Evolutionary conservation across 2,888 invertebrate species (phyloP).

Genomic region (Netelia melanura): DNA sequence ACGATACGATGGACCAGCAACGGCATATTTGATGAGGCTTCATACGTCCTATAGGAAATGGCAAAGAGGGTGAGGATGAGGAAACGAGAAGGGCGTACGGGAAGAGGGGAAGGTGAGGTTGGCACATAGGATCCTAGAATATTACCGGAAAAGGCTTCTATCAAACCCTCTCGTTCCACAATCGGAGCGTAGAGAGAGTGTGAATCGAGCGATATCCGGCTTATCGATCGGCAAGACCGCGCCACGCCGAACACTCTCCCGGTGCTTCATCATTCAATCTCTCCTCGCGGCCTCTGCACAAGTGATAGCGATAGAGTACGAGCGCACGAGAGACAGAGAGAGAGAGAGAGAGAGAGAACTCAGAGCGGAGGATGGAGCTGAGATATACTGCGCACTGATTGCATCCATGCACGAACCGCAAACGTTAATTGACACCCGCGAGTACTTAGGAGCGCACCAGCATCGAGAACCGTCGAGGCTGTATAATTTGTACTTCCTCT

Average conservation of each 20-base stretch:
- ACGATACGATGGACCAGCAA: constrained; percentile 1
- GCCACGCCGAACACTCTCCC: background rate
- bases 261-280: constrained; percentile 54
- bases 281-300: constrained; percentile 23
- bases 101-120: constrained; percentile 9
- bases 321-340: background rate
- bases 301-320: constrained; percentile 7
- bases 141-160: constrained; percentile 42
- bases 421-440: constrained; percentile 67
- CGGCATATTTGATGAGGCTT: constrained; percentile 60
- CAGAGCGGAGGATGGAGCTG: constrained; percentile 39
- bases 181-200: constrained; percentile 37
- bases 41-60: constrained; percentile 35
- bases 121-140: constrained; percentile 18
- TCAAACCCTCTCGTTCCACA: constrained; percentile 30
- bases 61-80: constrained; percentile 40
- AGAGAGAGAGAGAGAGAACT: constrained; percentile 11
- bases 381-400: constrained; percentile 62
- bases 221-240: constrained; percentile 52
- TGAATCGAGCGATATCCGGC: constrained; percentile 63
- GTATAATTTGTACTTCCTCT: constrained; percentile 62
- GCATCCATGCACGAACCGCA: constrained; percentile 60
- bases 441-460: constrained; percentile 56
- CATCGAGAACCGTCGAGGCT: constrained; percentile 52
- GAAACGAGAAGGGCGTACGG: constrained; percentile 3